Evolutionary conservation across 2,113 vertebrate genomes (phyloP), one percentile per base, ranked within the genome.

Genomic region (Theropithecus gelada): DNA sequence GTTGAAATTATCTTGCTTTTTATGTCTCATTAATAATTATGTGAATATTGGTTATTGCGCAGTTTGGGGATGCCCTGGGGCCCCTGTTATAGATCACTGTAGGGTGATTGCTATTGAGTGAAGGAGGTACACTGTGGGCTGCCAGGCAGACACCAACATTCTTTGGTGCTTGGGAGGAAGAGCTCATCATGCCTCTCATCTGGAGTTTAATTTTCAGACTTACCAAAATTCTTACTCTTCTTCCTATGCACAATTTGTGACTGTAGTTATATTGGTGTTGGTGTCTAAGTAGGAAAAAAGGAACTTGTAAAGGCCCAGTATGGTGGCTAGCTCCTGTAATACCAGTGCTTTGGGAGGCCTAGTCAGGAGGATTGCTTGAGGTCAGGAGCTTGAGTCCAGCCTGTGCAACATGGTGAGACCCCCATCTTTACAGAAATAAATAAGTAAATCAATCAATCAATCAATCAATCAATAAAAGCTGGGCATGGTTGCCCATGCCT

Each of bases 51-150:
- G 23, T 45, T 66, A 30, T 80, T 84, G 25, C 11, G 18, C 27
- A n/a, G 2, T 83, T 57, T 90, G 32, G 43, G 27, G 30, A 40
- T 80, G 8, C 22, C 82, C 13, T 61, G 43, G 30, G 17, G 16
- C 6, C 16, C 5, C 6, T 73, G 27, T 43, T 79, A 66, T 11
- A 72, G 10, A 18, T 91, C 72, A 85, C 38, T 85, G 8, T 43
- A 22, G 8, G 10, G 9, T 75, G 45, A 80, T 6, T 40, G 12
- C 35, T 43, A 1, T 0, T 76, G 7, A 81, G 8, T 85, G 14
- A 59, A 80, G 3, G 5, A 20, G 20, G 2, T 55, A 17, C 2
- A 13, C 14, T 11, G 0, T 59, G 30, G 12, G 3, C 11, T 52
- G 17, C 6, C 50, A 35, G 25, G 8, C 7, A 76, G 75, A n/a